Evolutionary conservation across 2,888 invertebrate genomes (phyloP), one percentile per base, ranked within the genome.

Genomic region (Macrophya alboannulata): DNA sequence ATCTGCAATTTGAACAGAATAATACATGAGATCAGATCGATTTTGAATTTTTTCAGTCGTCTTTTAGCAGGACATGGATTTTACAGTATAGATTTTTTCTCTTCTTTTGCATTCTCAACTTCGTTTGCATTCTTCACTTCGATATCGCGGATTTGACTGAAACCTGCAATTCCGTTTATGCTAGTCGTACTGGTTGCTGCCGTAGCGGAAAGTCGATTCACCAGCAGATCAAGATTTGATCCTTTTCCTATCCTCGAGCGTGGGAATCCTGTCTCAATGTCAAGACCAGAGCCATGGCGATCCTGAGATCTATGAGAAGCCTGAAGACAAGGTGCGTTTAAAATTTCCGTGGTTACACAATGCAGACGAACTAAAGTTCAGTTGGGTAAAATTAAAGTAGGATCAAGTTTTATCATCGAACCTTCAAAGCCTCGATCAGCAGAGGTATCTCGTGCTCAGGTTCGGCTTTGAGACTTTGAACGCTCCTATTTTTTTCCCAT

Each of bases 101-200:
- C 59, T 51, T 31, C 45, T 51, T n/a, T 37, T 65, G 84, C 55
- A 3, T 37, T 59, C 71, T 45, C 4, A 55, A 4, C 21, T 37
- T 82, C 17, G 21, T n/a, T 37, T 65, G 84, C 48, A 3, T 37
- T 59, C 71, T 45, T 6, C 65, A 4, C 21, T 37, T 82, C 17
- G n/a, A 9, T 40, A 10, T 86, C 82, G 45, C 12, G 45, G 21
- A 88, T 81, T 25, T 90, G 89, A 17, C 85, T 86, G 4, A 89
- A 81, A 0, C 88, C 86, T 9, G 88, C 85, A 40, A 62, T 10
- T 12, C 87, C 87, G 12, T 87, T 87, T 15, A 93, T 89, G 87
- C 91, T 93, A 12, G 90, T 90, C 86, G 93, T 86, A 86, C 93
- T 93, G 17, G 93, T 90, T 0, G 93, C 90, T 15, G 92, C 92